These are phyloP conservation scores for Harpagoxenus sublaevis DNA, from an alignment of 2,888 invertebrate genomes.

Conservation along the genomic window DNA sequence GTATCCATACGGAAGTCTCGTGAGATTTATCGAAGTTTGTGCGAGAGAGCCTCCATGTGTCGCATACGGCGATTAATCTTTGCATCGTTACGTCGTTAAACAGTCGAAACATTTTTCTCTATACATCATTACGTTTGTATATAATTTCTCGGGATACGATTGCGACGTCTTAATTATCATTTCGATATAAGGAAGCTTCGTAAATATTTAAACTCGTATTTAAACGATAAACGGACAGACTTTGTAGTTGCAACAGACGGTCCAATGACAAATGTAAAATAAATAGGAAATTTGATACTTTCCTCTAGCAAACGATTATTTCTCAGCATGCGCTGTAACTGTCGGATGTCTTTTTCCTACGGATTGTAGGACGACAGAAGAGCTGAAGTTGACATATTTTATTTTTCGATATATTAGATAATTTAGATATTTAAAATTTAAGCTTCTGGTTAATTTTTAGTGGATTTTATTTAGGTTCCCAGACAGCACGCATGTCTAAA, in stretches of 20 bases:
- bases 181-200: background rate
- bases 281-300: constrained; percentile 25
- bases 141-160: background rate
- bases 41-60: constrained; percentile 4
- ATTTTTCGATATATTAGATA: background rate
- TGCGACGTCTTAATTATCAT: constrained; percentile 42
- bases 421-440: background rate
- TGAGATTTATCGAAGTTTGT: constrained; percentile 16
- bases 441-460: background rate
- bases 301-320: background rate
- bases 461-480: background rate
- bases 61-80: constrained; percentile 25
- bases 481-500: too few species aligned
- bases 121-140: constrained; percentile 34
- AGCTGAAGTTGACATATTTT: background rate
- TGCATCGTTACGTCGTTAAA: constrained; percentile 28
- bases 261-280: constrained; percentile 17
- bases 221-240: constrained; percentile 15
- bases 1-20: background rate
- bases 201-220: too few species aligned
- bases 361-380: background rate
- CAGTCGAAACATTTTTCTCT: constrained; percentile 25
- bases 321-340: background rate
- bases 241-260: background rate
- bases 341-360: background rate